These are phyloP conservation scores for Arctia plantaginis DNA, from an alignment of 2,888 invertebrate species.

Conservation along the genomic window DNA sequence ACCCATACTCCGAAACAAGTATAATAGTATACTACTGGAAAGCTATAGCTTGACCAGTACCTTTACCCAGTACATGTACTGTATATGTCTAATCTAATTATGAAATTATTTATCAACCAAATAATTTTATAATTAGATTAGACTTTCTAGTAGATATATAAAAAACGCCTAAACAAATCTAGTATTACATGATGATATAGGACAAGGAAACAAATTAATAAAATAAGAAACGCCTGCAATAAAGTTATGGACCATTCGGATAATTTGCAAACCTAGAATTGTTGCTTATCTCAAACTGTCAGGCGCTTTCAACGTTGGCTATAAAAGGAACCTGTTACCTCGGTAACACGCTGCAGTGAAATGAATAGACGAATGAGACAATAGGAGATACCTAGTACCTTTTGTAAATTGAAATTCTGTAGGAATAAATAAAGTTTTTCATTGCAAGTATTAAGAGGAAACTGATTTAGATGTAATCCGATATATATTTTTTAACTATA, in stretches of 20 bases:
- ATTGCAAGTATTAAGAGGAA: background rate
- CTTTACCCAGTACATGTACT: too few relatives aligned
- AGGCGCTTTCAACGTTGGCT: slow-evolving; percentile 57
- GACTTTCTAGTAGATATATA: background rate
- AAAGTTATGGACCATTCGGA: slow-evolving; percentile 50
- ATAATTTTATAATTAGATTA: too few relatives aligned
- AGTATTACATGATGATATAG: background rate
- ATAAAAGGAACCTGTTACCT: slow-evolving; percentile 43
- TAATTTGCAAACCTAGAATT: slow-evolving; percentile 49
- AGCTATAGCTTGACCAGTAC: too few relatives aligned
- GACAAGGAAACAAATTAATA: background rate
- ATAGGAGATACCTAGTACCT: slow-evolving; percentile 37
- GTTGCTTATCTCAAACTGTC: slow-evolving; percentile 63
- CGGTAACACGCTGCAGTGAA: slow-evolving; percentile 35
- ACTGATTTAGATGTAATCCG: background rate
- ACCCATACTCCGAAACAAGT: too few relatives aligned
- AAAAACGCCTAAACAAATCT: background rate
- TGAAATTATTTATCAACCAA: too few relatives aligned
- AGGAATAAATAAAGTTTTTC: slow-evolving; percentile 15
- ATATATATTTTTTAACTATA: background rate
- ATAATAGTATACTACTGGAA: too few relatives aligned
- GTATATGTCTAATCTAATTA: too few relatives aligned
- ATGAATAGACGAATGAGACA: slow-evolving; percentile 41
- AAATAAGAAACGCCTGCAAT: slow-evolving; percentile 28
- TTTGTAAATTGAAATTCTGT: slow-evolving; percentile 22